Base-by-base conservation (phyloP, 2,797 vertebrate species). In the Chloroceryle amazona region DNA sequence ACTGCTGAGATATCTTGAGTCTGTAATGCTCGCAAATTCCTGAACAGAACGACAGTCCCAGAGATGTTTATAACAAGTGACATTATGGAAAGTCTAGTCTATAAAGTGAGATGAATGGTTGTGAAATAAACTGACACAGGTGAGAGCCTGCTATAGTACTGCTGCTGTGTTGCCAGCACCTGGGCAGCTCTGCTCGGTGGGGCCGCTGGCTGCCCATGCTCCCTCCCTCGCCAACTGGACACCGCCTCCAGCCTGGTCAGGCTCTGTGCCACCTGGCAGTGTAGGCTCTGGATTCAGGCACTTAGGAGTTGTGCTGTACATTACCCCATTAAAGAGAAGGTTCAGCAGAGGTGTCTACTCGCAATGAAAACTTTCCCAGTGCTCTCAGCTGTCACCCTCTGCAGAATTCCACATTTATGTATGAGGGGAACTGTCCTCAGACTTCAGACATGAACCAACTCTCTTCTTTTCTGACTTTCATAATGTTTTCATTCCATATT, bases 201-300 rank as follows among this genome's bases (percentile, higher is more conserved):
- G 37, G 28, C 51, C 1, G 2, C 47, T 65, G 46, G 55, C 58
- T 84, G 65, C 66, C 37, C 55, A 0, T 0, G 1, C 20, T 61
- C 33, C 18, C 6, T 67, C 42, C 25, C 23, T 81, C 0, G 2
- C 52, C 44, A 9, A 37, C 86, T 42, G 67, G 72, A 35, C 42
- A 8, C 10, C 1, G 14, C 44, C 20, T 68, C 17, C 66, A 49
- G 28, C 62, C 3, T 1, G 23, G 21, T 4, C 0, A 3, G 41
- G 72, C 87, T 49, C n/a, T 20, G 16, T 72, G 74, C 78, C n/a
- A 10, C 46, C 17, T 13, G 46, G 33, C 78, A 51, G 39, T 11
- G 1, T 3, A 10, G 39, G 51, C 71, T 75, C 11, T 51, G 62
- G 47, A 21, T 54, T 18, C 2, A 26, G 13, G 19, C 2, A 0